phyloP scores from a whole-genome alignment of 2,797 vertebrate genomes.

The Spheniscus humboldti region DNA sequence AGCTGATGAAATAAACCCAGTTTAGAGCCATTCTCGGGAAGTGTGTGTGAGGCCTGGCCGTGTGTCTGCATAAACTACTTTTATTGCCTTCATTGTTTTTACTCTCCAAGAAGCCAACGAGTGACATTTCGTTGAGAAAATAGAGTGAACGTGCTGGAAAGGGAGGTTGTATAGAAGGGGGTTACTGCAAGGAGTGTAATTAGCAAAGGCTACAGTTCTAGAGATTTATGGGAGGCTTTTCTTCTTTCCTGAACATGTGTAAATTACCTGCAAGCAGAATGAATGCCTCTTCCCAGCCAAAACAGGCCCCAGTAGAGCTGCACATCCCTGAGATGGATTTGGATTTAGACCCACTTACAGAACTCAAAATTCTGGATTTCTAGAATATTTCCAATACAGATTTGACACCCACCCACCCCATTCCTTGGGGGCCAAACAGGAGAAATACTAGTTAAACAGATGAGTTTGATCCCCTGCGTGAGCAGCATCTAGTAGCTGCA shows the following conservation, averaged over 20 bases:
- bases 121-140: slow-evolving; percentile 76
- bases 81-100: slow-evolving; percentile 72
- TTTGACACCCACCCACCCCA: background rate
- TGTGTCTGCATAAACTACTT: slow-evolving; percentile 69
- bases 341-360: background rate
- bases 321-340: background rate
- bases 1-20: slow-evolving; percentile 70
- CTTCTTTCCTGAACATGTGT: background rate
- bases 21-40: slow-evolving; percentile 44
- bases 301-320: background rate
- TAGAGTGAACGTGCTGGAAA: slow-evolving; percentile 70
- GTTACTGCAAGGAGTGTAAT: slow-evolving; percentile 55
- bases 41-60: slow-evolving; percentile 30
- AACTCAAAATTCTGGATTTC: background rate
- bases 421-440: background rate
- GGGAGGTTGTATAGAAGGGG: slow-evolving; percentile 40
- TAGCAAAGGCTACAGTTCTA: slow-evolving; percentile 38
- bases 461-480: background rate
- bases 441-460: background rate
- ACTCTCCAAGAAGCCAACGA: slow-evolving; percentile 71
- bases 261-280: background rate
- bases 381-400: background rate
- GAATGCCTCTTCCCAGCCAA: background rate
- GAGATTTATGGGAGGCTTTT: slow-evolving; percentile 46
- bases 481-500: background rate